phyloP scores from a whole-genome alignment of 2,113 vertebrate species.

The Oreochromis niloticus region DNA sequence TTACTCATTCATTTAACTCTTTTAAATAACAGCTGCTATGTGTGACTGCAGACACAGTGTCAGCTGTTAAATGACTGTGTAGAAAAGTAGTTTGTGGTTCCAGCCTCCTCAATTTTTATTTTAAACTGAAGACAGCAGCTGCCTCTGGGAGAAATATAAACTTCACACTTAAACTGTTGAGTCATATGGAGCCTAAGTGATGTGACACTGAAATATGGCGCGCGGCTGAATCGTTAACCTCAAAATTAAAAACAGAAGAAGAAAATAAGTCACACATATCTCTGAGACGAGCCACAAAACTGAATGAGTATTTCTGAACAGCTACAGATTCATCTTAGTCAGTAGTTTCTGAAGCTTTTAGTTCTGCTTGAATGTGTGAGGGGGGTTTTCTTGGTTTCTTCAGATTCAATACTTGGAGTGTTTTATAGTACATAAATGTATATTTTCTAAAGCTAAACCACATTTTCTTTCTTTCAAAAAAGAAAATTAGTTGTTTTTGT shows the following conservation, averaged over 20 bases:
- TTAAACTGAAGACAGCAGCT: not conserved
- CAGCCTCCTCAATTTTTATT: not conserved
- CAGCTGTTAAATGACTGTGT: not conserved
- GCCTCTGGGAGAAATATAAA: not conserved
- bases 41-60: not conserved
- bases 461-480: not conserved
- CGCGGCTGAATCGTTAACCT: not conserved
- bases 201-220: not conserved
- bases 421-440: not conserved
- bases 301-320: fast-evolving
- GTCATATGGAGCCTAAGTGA: fast-evolving
- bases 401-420: not conserved
- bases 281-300: fast-evolving
- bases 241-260: not conserved
- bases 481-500: fast-evolving
- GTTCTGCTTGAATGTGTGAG: not conserved
- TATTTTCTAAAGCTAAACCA: fast-evolving
- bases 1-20: not conserved
- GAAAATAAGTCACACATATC: not conserved
- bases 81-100: fast-evolving
- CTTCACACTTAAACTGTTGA: fast-evolving
- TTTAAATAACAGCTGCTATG: not conserved
- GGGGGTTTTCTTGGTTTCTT: not conserved
- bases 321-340: not conserved
- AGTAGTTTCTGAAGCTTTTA: not conserved